Evolutionary conservation across 2,888 invertebrate species (phyloP).

Genomic region (Operophtera brumata): DNA sequence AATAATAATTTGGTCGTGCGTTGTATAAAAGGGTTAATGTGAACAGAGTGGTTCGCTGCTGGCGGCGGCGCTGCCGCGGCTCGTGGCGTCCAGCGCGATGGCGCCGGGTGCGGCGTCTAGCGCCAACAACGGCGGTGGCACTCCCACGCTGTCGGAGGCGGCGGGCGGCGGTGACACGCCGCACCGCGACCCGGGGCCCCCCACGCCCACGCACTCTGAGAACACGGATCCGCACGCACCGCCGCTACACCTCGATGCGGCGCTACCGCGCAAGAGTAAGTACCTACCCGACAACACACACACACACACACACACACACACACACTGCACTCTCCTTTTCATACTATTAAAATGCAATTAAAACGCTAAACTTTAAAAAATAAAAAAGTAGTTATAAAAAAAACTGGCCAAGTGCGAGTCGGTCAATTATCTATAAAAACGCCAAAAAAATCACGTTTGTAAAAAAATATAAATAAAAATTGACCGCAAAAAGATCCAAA

Average conservation of each 20-base stretch:
- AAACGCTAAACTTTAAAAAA: no score
- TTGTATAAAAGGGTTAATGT: no score
- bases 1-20: no score
- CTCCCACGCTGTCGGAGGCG: constrained; percentile 61
- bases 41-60: constrained; percentile 81
- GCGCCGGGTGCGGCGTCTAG: constrained; percentile 54
- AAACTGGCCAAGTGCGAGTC: no score
- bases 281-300: background rate
- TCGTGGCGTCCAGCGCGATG: constrained; percentile 68
- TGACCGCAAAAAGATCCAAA: no score
- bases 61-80: constrained; percentile 84
- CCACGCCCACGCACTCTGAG: constrained; percentile 75
- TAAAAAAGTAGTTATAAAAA: no score
- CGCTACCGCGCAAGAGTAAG: constrained; percentile 77
- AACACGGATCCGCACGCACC: constrained; percentile 72
- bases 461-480: no score
- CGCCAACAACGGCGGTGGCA: constrained; percentile 62
- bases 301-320: no score
- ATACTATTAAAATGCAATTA: no score
- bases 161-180: constrained; percentile 57
- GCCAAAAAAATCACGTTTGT: no score
- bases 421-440: no score
- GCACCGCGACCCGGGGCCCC: constrained; percentile 72
- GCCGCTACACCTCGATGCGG: constrained; percentile 75
- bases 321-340: no score